These are phyloP conservation scores for Proisotoma minuta DNA, from an alignment of 2,888 invertebrate genomes.

Conservation along the genomic window DNA sequence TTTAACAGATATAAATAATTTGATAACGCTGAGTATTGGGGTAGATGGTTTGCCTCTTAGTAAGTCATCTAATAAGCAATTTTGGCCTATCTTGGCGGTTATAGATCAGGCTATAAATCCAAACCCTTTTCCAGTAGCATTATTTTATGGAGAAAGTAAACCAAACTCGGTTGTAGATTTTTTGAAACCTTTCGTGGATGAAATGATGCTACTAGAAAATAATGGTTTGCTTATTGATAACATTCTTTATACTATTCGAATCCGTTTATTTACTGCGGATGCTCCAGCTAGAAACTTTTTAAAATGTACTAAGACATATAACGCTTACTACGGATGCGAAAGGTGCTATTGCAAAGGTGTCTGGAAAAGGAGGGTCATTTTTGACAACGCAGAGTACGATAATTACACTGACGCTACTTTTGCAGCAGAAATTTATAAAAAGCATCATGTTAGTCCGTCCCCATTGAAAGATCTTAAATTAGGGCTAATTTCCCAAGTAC, in stretches of 20 bases:
- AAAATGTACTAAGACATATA: constrained; percentile 6
- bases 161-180: not conserved
- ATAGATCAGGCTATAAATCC: not conserved
- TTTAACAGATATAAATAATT: constrained; percentile 1
- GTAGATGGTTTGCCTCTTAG: constrained; percentile 16
- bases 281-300: constrained; percentile 7
- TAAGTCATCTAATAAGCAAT: constrained; percentile 12
- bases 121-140: not conserved
- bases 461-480: constrained; percentile 1
- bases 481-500: constrained; percentile 11
- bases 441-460: constrained; percentile 6
- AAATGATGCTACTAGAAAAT: not conserved
- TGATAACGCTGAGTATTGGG: constrained; percentile 10
- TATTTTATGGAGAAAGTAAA: not conserved
- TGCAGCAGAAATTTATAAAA: not conserved
- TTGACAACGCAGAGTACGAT: not conserved
- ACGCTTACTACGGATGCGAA: constrained; percentile 15
- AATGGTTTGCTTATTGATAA: not conserved
- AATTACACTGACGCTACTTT: constrained; percentile 8
- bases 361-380: not conserved
- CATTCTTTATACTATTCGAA: not conserved
- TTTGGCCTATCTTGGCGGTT: constrained; percentile 15
- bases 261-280: constrained; percentile 2
- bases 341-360: constrained; percentile 9
- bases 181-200: not conserved